Evolutionary conservation across 2,797 vertebrate species (phyloP), one percentile per base, ranked within the genome.

Genomic region (Phylloscopus collybita): DNA sequence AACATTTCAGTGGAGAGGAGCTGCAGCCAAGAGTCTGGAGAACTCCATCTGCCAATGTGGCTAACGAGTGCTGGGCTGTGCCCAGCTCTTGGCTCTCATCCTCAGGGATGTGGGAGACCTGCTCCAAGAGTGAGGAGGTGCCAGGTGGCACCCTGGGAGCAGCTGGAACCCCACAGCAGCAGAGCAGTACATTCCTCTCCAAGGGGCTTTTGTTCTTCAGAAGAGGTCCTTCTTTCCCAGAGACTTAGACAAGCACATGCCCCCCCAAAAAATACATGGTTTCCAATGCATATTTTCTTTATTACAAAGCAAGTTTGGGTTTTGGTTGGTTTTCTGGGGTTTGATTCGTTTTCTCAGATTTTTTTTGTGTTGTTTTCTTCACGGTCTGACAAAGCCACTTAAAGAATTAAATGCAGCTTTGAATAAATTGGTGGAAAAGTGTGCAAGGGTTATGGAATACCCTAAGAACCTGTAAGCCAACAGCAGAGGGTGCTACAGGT

Each of bases 401-500:
- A 25, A 57, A 86, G 71, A 87, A 70, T 60, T 75, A 88, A 66
- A 71, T 79, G 20, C 13, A 73, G 56, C 17, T 93, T 76, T 84
- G 64, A 74, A 61, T 81, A 91, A 76, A 61, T 4, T 16, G 30
- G 11, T 45, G 21, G 61, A 57, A 54, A 80, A 61, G 57, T 2
- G 8, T 57, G 71, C 56, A 73, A 81, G 29, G 13, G 19, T 29
- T 67, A 53, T 4, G 42, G 73, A 66, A 50, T 8, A 53, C 42
- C 27, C 8, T 6, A 78, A 62, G 21, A 73, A 90, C 6, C 75
- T 62, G 45, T 16, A 49, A 73, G 3, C 6, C 57, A 90, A 27
- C 92, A 84, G 92, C 1, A 94, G 90, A 93, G 86, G 86, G 95
- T 82, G 83, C 93, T 85, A 18, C 78, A 90, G 61, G 78, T 57